phyloP scores from a whole-genome alignment of 2,888 invertebrate genomes.

The Didymodactylos carnosus region DNA sequence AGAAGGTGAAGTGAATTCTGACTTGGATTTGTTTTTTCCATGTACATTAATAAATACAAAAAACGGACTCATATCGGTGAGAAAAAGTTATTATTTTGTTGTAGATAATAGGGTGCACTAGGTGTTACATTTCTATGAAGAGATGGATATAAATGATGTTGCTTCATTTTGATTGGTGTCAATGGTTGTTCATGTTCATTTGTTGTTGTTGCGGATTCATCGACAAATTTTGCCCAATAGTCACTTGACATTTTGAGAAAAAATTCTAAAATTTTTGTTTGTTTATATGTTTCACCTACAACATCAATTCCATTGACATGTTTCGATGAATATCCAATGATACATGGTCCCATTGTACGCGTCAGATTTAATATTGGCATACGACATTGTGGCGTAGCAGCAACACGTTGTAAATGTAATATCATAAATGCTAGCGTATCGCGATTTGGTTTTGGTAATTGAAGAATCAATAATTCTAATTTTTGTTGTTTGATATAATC shows the following conservation, averaged over 20 bases:
- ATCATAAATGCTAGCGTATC: conserved; percentile 14
- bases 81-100: too few relatives aligned
- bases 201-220: too few relatives aligned
- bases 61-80: too few relatives aligned
- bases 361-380: conserved; percentile 13
- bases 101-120: too few relatives aligned
- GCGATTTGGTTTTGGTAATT: conserved; percentile 11
- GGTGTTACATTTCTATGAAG: too few relatives aligned
- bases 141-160: too few relatives aligned
- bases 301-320: conserved; percentile 2
- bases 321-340: conserved; percentile 9
- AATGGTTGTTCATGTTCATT: neutral
- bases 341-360: conserved; percentile 1
- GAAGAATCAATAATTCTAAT: neutral
- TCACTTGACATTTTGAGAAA: neutral
- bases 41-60: too few relatives aligned
- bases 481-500: conserved; percentile 1
- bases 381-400: conserved; percentile 5
- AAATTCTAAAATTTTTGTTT: neutral
- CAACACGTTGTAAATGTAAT: conserved; percentile 13
- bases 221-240: neutral
- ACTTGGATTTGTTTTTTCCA: too few relatives aligned
- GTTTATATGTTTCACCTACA: conserved; percentile 7
- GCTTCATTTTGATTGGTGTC: neutral
- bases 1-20: too few relatives aligned